A percentile compares a stretch with the other conserved stretches of the same genome.
Conservation (phyloP, 2,888 invertebrate genomes). For the Drosophila niveifrons region DNA sequence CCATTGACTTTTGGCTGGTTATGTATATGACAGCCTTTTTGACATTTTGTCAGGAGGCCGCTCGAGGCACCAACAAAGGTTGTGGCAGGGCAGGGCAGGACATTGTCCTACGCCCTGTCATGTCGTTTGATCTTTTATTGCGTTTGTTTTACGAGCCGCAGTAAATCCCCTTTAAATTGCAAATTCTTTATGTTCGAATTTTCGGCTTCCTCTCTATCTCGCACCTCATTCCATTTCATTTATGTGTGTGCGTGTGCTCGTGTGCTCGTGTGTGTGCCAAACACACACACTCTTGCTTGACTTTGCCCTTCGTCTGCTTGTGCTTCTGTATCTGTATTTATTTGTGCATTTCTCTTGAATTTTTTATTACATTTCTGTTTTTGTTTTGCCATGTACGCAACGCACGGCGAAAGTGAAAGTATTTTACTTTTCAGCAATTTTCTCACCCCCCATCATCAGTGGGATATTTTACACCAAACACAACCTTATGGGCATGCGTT, state of each 20-base stretch:
- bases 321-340: constrained; percentile 29
- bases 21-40: constrained; percentile 63
- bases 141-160: constrained; percentile 78
- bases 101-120: constrained; percentile 61
- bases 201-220: constrained; percentile 47
- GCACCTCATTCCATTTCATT: constrained; percentile 21
- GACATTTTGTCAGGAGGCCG: constrained; percentile 67
- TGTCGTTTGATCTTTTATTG: constrained; percentile 81
- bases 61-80: constrained; percentile 39
- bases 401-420: constrained; percentile 36
- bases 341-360: constrained; percentile 61
- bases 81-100: constrained; percentile 52
- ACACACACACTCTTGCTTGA: constrained; percentile 32
- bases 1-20: constrained; percentile 15
- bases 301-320: constrained; percentile 14
- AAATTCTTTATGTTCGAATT: constrained; percentile 80
- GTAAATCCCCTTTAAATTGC: constrained; percentile 81
- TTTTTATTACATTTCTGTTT: constrained; percentile 39
- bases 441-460: constrained; percentile 3
- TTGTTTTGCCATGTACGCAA: constrained; percentile 5
- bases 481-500: constrained; percentile 52
- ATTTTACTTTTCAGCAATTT: constrained; percentile 34
- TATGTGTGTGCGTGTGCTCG: constrained; percentile 21
- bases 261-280: constrained; percentile 14
- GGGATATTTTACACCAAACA: constrained; percentile 49